Evolutionary conservation across 2,888 invertebrate genomes (phyloP).

Genomic region (Microchrysa polita): DNA sequence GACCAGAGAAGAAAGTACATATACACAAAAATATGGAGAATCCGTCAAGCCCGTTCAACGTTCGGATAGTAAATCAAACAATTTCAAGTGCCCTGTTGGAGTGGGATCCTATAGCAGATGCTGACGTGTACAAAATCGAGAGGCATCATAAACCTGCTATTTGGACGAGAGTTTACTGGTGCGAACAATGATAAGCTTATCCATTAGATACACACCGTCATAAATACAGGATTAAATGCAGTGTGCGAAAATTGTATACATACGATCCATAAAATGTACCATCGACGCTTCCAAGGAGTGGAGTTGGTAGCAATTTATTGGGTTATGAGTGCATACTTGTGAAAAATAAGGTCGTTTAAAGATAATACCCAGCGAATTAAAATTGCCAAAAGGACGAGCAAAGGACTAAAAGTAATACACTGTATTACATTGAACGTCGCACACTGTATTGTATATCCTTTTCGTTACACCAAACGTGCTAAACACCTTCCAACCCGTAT

Average conservation of each 20-base stretch:
- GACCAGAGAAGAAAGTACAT: no score
- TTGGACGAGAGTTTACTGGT: slow-evolving; percentile 61
- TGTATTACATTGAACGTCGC: no score
- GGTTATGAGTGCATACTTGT: no score
- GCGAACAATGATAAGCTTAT: slow-evolving; percentile 38
- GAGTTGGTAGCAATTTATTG: no score
- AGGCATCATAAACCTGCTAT: slow-evolving; percentile 56
- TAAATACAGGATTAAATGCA: neutral
- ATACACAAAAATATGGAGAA: slow-evolving; percentile 29
- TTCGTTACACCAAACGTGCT: neutral
- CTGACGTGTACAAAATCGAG: slow-evolving; percentile 60
- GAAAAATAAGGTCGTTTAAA: no score
- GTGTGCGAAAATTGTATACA: neutral
- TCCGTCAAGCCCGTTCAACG: slow-evolving; percentile 53
- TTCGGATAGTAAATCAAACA: slow-evolving; percentile 56
- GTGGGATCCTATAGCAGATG: slow-evolving; percentile 57
- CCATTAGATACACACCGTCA: slow-evolving; percentile 22
- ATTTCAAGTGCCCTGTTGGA: slow-evolving; percentile 57
- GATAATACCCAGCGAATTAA: no score
- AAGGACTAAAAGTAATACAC: no score
- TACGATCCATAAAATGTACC: neutral
- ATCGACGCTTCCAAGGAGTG: no score
- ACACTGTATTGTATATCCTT: neutral
- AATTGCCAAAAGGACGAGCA: no score
- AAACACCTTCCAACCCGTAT: no score